Evolutionary conservation across 2,113 vertebrate genomes (phyloP), one percentile per base, ranked within the genome.

Genomic region (Siniperca knerii): DNA sequence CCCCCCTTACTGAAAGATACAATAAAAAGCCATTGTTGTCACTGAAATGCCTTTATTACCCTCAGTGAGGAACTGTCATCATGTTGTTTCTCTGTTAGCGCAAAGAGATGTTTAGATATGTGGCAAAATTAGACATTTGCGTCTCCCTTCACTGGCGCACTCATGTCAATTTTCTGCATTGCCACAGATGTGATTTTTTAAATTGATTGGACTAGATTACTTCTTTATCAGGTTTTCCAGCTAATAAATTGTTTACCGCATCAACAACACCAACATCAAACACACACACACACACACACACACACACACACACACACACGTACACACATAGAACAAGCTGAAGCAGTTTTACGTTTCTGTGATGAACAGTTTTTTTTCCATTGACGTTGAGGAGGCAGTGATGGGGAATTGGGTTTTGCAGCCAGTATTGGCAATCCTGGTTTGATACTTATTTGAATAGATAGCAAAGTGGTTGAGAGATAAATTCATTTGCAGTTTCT

Each of bases 21-120:
- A 86, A 87, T 87, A 72, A 91, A 90, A 85, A 83, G 77, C 37
- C 73, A 80, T 81, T 92, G 85, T 89, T 81, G 82, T 86, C 61
- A 62, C 40, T 71, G 57, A 85, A 86, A 88, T 79, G 55, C 55
- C 81, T 88, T 89, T 66, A 87, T 79, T 83, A 83, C 75, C 77
- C 61, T 57, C 40, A 50, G 68, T 40, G 65, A 89, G 62, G 67
- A 89, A 75, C 72, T 84, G 86, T 84, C 33, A 42, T 33, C 57
- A 16, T 58, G 37, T 76, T 69, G 55, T 75, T 82, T 83, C 73
- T 85, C 44, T 37, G 55, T 73, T 71, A 48, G 20, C 18, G 40
- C 57, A 48, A 54, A 67, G 40, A 88, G 67, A 87, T 90, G 54
- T 77, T 76, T 65, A 52, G 83, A 90, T 84, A 82, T 60, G 68